These are phyloP conservation scores for Trematomus loennbergii DNA, from an alignment of 2,113 vertebrate genomes.

Conservation along the genomic window DNA sequence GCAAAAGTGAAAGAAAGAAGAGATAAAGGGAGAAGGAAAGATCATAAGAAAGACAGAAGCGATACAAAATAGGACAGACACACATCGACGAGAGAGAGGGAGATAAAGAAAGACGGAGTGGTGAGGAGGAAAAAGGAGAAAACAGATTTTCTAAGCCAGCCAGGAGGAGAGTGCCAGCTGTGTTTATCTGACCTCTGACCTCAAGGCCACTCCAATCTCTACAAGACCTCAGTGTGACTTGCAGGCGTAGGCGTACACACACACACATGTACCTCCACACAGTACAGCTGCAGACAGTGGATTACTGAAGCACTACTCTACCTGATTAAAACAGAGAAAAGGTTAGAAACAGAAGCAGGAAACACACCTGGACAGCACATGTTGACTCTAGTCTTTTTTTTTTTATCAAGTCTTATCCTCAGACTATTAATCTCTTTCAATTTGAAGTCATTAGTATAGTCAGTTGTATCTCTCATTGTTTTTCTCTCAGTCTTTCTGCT, in stretches of 20 bases:
- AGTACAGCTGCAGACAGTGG: constrained; percentile 59
- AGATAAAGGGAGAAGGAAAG: constrained; percentile 22
- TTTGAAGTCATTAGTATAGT: background rate
- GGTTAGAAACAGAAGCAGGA: constrained; percentile 50
- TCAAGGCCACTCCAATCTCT: constrained; percentile 76
- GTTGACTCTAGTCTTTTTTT: background rate
- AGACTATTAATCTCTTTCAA: background rate
- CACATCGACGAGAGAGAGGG: constrained; percentile 32
- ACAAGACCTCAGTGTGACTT: constrained; percentile 63
- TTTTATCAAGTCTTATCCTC: background rate
- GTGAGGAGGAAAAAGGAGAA: constrained; percentile 37
- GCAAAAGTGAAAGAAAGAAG: background rate
- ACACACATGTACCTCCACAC: no score
- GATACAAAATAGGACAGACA: constrained; percentile 21
- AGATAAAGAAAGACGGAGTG: constrained; percentile 33
- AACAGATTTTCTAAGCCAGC: constrained; percentile 53
- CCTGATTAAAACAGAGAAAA: constrained; percentile 74
- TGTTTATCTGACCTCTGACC: constrained; percentile 85
- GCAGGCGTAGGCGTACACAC: constrained; percentile 35
- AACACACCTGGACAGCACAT: constrained; percentile 48
- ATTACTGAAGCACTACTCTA: constrained; percentile 68
- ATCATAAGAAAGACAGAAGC: constrained; percentile 25
- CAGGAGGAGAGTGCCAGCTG: constrained; percentile 82
- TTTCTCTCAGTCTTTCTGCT: constrained; percentile 7
- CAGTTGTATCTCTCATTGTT: background rate